These are phyloP conservation scores for Mactra quadrangularis DNA, from an alignment of 1,140 invertebrate genomes.

Conservation along the genomic window DNA sequence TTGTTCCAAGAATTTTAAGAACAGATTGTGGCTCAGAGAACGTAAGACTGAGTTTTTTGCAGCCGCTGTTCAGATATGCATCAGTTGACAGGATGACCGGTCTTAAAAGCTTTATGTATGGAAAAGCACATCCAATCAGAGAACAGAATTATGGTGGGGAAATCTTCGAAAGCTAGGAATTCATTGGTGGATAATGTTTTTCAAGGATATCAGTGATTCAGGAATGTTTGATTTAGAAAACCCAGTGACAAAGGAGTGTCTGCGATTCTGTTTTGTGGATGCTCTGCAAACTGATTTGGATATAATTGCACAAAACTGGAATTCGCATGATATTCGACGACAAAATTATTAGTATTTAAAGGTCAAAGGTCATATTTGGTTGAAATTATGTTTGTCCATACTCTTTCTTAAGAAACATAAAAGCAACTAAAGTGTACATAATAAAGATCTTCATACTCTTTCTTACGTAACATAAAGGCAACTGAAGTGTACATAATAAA, in stretches of 20 bases:
- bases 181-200: conserved; percentile 20
- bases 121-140: conserved; percentile 14
- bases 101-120: conserved; percentile 47
- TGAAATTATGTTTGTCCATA: no score
- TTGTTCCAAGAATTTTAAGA: conserved; percentile 54
- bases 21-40: conserved; percentile 59
- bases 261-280: conserved; percentile 42
- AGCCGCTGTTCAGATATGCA: conserved; percentile 42
- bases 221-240: not conserved
- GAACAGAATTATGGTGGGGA: conserved; percentile 22
- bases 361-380: no score
- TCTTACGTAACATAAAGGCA: no score
- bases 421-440: no score
- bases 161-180: not conserved
- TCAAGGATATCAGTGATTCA: conserved; percentile 26
- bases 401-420: no score
- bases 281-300: conserved; percentile 8
- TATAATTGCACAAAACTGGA: conserved; percentile 41
- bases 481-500: no score
- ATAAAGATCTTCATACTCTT: no score
- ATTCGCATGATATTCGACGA: conserved; percentile 1
- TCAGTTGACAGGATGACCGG: conserved; percentile 25
- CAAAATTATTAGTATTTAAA: conserved; percentile 20
- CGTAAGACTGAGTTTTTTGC: conserved; percentile 50
- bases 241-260: not conserved